Evolutionary conservation across 2,888 invertebrate species (phyloP).

Genomic region (Apodemia zela): DNA sequence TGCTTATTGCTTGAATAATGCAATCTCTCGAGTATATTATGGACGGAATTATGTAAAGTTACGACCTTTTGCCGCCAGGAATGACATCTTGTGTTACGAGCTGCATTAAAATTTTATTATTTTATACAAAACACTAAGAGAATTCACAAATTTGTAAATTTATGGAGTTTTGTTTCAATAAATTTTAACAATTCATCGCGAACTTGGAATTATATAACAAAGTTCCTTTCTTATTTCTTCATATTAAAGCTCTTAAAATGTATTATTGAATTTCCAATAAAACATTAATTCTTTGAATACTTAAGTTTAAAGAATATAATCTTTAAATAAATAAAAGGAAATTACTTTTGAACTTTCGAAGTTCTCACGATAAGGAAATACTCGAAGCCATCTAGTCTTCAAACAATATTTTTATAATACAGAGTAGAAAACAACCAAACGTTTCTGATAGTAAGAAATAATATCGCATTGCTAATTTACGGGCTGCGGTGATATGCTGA

Average conservation of each 20-base stretch:
- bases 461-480: too few species aligned
- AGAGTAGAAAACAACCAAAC: too few species aligned
- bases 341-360: not conserved
- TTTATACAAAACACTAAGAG: slow-evolving; percentile 19
- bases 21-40: not conserved
- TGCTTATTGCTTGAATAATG: not conserved
- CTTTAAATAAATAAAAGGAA: not conserved
- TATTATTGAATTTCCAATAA: not conserved
- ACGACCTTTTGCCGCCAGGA: slow-evolving; percentile 14
- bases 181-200: slow-evolving; percentile 10
- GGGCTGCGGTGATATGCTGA: too few species aligned
- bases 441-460: too few species aligned
- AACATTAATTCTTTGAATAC: not conserved
- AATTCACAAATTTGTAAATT: slow-evolving; percentile 20
- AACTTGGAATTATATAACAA: slow-evolving; percentile 4
- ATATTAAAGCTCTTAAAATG: slow-evolving; percentile 1
- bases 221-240: not conserved
- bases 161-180: slow-evolving; percentile 17
- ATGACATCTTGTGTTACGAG: slow-evolving; percentile 19
- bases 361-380: not conserved
- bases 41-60: slow-evolving; percentile 17
- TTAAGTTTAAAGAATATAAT: not conserved
- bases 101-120: slow-evolving; percentile 24
- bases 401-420: too few species aligned
- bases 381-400: not conserved